Conservation (phyloP, 2,888 invertebrate species). For the Dynastes grantii region DNA sequence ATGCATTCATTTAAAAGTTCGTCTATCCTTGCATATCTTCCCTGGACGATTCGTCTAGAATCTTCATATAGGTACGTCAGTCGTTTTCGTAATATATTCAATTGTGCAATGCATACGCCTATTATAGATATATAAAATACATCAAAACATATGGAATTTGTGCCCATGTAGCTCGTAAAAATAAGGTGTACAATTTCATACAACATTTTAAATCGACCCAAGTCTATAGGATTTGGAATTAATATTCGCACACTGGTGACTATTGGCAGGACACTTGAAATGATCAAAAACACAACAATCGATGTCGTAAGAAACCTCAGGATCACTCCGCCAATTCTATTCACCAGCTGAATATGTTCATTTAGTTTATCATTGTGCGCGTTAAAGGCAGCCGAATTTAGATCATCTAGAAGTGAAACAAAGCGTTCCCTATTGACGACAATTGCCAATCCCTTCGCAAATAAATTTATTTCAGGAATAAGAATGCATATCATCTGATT, state of each 20-base stretch:
- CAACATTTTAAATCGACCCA: neutral
- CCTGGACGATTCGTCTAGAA: neutral
- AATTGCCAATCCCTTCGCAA: neutral
- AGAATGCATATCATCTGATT: slow-evolving; percentile 2
- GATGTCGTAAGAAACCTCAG: neutral
- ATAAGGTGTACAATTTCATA: neutral
- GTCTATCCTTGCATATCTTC: neutral
- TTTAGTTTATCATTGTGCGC: slow-evolving; percentile 7
- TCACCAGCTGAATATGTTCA: neutral
- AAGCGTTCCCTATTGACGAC: slow-evolving; percentile 2
- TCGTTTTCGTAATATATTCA: neutral
- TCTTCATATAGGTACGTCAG: neutral
- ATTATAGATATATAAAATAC: neutral
- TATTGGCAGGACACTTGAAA: neutral
- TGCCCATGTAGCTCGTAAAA: neutral
- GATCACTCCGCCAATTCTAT: neutral
- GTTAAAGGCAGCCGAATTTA: neutral
- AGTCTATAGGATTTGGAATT: neutral
- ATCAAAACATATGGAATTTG: neutral
- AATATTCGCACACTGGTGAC: neutral
- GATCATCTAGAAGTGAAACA: slow-evolving; percentile 2
- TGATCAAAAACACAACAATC: neutral
- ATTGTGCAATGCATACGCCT: neutral
- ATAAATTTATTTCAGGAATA: slow-evolving; percentile 10
- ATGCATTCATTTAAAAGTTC: neutral